These are phyloP conservation scores for Tachina lurida DNA, from an alignment of 2,888 invertebrate species.

Conservation along the genomic window DNA sequence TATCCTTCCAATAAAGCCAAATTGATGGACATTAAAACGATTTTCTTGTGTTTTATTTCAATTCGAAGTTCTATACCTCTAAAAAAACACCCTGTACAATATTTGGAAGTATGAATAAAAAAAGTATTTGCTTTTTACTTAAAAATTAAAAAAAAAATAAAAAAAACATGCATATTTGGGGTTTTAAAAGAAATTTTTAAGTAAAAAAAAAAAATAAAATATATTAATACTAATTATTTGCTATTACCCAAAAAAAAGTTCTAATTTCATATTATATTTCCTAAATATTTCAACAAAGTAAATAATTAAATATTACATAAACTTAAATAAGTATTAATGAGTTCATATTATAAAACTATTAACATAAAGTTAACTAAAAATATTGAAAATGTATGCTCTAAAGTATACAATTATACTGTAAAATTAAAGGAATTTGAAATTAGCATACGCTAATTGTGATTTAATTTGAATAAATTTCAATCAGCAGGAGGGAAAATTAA, in stretches of 20 bases:
- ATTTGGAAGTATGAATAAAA: too few species aligned
- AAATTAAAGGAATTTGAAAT: background rate
- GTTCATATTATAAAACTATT: slow-evolving; percentile 24
- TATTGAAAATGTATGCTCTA: slow-evolving; percentile 7
- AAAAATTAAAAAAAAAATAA: too few species aligned
- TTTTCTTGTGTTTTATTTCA: too few species aligned
- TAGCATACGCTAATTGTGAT: slow-evolving; percentile 20
- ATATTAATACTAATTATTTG: slow-evolving; percentile 55
- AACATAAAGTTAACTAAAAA: background rate
- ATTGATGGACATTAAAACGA: too few species aligned
- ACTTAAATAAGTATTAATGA: background rate
- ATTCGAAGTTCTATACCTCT: too few species aligned
- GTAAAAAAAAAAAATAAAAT: too few species aligned
- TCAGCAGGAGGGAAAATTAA: too few species aligned
- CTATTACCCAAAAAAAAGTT: slow-evolving; percentile 5
- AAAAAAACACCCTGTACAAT: too few species aligned
- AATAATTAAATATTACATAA: slow-evolving; percentile 12
- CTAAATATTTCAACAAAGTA: background rate
- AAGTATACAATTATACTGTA: background rate
- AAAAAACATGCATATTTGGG: too few species aligned
- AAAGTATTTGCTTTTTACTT: too few species aligned
- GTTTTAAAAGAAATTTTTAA: too few species aligned
- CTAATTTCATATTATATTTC: background rate
- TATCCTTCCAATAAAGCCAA: too few species aligned
- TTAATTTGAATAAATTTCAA: background rate